Conservation (phyloP, 2,888 invertebrate species). For the Himalopsyche kuldschensis region DNA sequence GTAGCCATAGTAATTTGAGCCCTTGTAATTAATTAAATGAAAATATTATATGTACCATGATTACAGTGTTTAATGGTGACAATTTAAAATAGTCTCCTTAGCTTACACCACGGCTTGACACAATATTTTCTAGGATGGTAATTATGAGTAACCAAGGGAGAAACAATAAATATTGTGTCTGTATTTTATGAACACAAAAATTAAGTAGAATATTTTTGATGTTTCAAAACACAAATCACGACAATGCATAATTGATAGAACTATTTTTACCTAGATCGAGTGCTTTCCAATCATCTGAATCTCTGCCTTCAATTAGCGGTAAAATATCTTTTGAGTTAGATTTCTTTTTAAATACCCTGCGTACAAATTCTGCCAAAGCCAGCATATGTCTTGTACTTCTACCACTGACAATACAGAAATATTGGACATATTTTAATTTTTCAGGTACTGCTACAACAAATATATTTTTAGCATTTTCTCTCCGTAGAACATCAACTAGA, state of each 20-base stretch:
- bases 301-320: constrained; percentile 77
- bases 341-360: constrained; percentile 77
- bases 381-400: constrained; percentile 73
- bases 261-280: constrained; percentile 75
- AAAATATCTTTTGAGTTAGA: constrained; percentile 62
- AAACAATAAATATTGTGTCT: too few species aligned
- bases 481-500: constrained; percentile 71
- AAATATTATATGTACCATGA: too few species aligned
- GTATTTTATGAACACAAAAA: too few species aligned
- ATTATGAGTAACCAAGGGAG: too few species aligned
- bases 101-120: too few species aligned
- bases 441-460: constrained; percentile 78
- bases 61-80: too few species aligned
- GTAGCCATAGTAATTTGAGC: too few species aligned
- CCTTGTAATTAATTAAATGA: too few species aligned
- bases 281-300: constrained; percentile 82
- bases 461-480: constrained; percentile 78
- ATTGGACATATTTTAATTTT: constrained; percentile 78
- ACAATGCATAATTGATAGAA: background rate
- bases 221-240: too few species aligned
- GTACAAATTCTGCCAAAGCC: constrained; percentile 74
- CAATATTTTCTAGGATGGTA: too few species aligned
- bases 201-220: too few species aligned
- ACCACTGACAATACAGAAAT: constrained; percentile 79
- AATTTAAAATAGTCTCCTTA: too few species aligned